Conservation (phyloP, 2,888 invertebrate genomes). For the Dolichopus griseipennis region DNA sequence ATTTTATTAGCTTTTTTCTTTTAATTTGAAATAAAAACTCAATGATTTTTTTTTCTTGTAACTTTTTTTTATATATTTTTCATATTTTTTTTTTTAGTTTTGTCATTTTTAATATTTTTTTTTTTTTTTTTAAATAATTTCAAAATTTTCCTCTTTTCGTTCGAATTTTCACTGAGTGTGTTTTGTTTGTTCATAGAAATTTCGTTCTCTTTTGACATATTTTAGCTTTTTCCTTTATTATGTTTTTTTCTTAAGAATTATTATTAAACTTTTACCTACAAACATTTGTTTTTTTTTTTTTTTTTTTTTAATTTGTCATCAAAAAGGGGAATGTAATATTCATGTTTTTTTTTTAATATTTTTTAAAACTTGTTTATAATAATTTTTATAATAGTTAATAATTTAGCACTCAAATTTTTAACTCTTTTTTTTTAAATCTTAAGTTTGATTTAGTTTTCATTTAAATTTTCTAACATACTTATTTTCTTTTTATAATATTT, state of each 20-base stretch:
- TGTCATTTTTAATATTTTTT: not conserved
- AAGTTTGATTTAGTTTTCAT: not conserved
- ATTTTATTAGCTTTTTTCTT: not conserved
- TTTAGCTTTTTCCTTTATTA: not conserved
- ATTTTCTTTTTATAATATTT: not conserved
- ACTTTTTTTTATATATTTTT: conserved; percentile 3
- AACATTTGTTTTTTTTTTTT: not conserved
- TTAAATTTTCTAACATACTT: no score
- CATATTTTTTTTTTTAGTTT: conserved; percentile 4
- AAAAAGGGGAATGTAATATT: not conserved
- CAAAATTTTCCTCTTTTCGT: not conserved
- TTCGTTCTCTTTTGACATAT: not conserved
- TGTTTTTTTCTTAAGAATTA: not conserved
- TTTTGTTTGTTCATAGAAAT: not conserved
- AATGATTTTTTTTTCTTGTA: not conserved
- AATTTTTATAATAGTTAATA: not conserved
- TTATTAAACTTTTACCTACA: not conserved
- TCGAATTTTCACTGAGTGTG: not conserved
- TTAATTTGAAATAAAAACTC: not conserved
- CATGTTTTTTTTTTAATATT: not conserved
- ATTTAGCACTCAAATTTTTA: not conserved
- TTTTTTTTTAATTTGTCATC: not conserved
- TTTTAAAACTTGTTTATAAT: not conserved
- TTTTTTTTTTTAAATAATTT: conserved; percentile 2
- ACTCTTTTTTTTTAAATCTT: not conserved